These are phyloP conservation scores for Drosophila pandora DNA, from an alignment of 1,140 invertebrate genomes.

Conservation along the genomic window DNA sequence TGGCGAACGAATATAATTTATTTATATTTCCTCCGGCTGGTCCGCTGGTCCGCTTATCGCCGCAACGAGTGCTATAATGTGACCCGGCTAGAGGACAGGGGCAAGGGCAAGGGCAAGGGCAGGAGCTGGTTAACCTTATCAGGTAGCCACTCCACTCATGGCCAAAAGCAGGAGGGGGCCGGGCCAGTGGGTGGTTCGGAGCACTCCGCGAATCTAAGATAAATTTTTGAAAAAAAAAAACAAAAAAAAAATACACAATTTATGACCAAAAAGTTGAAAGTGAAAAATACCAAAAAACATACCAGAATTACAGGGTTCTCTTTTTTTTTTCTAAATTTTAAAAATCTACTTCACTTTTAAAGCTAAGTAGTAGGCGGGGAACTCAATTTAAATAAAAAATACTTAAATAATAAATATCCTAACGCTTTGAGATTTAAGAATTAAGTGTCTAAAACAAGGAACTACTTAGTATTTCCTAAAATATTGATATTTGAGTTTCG, in stretches of 20 bases:
- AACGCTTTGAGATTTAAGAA: background rate
- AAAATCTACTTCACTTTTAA: background rate
- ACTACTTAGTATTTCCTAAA: no score
- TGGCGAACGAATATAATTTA: background rate
- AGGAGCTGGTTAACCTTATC: slow-evolving; percentile 14
- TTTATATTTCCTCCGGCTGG: background rate
- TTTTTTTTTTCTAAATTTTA: background rate
- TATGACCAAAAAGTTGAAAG: slow-evolving; percentile 2
- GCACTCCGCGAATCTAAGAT: background rate
- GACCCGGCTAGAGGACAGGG: slow-evolving; percentile 18
- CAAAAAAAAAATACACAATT: background rate
- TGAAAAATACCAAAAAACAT: slow-evolving; percentile 25
- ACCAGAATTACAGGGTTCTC: background rate
- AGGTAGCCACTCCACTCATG: slow-evolving; percentile 27
- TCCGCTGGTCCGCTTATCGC: slow-evolving; percentile 19
- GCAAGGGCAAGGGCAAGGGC: slow-evolving; percentile 34
- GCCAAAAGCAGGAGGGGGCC: background rate
- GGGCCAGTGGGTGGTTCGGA: background rate
- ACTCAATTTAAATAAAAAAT: background rate
- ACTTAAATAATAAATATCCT: background rate
- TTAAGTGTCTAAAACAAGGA: no score
- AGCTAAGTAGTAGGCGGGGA: background rate
- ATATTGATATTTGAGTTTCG: no score
- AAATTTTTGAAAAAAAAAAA: background rate
- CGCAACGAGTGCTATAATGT: slow-evolving; percentile 9